These are phyloP conservation scores for Aldrovandia affinis DNA, from an alignment of 2,797 vertebrate species.

Conservation along the genomic window DNA sequence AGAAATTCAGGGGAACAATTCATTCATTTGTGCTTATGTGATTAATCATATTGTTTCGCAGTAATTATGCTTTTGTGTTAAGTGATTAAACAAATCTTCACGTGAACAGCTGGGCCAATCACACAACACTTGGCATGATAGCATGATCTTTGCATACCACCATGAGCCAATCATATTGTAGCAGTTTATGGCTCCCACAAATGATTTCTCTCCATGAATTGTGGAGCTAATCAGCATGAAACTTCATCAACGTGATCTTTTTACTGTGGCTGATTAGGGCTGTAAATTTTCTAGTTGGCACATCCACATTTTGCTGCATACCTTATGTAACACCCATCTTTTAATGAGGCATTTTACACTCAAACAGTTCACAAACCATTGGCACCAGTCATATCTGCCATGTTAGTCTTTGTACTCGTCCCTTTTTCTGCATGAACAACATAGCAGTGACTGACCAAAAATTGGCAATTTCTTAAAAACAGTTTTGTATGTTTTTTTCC, in stretches of 20 bases:
- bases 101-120: background rate
- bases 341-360: background rate
- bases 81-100: background rate
- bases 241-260: too few relatives aligned
- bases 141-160: too few relatives aligned
- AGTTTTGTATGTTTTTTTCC: background rate
- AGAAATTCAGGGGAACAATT: too few relatives aligned
- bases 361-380: background rate
- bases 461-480: background rate
- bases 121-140: background rate
- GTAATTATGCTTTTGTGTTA: background rate
- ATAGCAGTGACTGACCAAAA: background rate
- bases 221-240: too few relatives aligned
- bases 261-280: too few relatives aligned
- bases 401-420: background rate
- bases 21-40: background rate
- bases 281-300: too few relatives aligned
- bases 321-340: background rate
- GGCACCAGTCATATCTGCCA: background rate
- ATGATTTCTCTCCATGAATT: too few relatives aligned
- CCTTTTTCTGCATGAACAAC: too few relatives aligned
- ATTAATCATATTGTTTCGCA: background rate
- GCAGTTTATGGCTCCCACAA: too few relatives aligned
- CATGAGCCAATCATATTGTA: too few relatives aligned
- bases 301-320: too few relatives aligned